These are phyloP conservation scores for Umimayanthus kanabou DNA, from an alignment of 92 coral and sea anemone species.

Conservation along the genomic window DNA sequence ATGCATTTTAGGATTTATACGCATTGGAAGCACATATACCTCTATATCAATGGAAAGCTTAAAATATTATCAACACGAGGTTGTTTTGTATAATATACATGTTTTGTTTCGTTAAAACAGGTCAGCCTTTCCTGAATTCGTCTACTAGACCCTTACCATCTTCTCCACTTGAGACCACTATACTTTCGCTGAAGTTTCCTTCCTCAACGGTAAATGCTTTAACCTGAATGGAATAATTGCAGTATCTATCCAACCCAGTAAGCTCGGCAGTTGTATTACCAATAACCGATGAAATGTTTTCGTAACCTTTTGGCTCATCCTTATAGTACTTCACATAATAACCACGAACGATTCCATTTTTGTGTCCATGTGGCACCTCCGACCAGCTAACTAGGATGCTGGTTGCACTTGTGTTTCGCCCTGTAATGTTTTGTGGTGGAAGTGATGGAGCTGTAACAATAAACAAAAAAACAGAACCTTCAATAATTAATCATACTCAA, in stretches of 20 bases:
- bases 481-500: too few species aligned
- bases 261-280: constrained; percentile 35
- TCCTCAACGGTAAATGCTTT: constrained; percentile 41
- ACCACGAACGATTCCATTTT: constrained; percentile 67
- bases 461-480: background rate
- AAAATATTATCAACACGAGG: too few species aligned
- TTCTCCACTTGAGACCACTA: constrained; percentile 32
- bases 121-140: too few species aligned
- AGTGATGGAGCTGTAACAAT: constrained; percentile 55
- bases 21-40: too few species aligned
- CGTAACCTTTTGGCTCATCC: background rate
- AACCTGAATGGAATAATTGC: constrained; percentile 44
- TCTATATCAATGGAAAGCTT: too few species aligned
- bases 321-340: constrained; percentile 42
- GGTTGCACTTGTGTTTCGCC: constrained; percentile 36
- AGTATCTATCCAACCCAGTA: constrained; percentile 20
- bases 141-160: constrained; percentile 15
- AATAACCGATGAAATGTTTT: background rate
- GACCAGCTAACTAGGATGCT: constrained; percentile 55
- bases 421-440: constrained; percentile 54
- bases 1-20: too few species aligned
- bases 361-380: constrained; percentile 38
- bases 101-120: too few species aligned
- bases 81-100: too few species aligned
- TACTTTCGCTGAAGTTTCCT: constrained; percentile 44